phyloP scores from a whole-genome alignment of 2,113 vertebrate species.

The Blennius ocellaris region DNA sequence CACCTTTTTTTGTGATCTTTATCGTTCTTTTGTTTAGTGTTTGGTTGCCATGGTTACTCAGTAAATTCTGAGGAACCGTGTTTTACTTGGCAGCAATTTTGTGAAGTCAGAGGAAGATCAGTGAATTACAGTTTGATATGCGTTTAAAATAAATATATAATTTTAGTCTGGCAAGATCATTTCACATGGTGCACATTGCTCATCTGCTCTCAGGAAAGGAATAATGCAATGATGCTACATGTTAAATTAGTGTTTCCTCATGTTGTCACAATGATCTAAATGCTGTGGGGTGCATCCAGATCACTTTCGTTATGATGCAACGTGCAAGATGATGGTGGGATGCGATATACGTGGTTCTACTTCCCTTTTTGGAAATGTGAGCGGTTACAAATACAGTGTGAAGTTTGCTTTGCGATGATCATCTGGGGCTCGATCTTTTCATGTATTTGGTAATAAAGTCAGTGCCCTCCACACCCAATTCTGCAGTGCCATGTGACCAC shows the following conservation, averaged over 20 bases:
- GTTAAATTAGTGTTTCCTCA: conserved; percentile 1
- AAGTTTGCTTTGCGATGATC: conserved; percentile 37
- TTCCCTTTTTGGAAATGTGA: conserved; percentile 8
- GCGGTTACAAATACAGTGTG: background rate
- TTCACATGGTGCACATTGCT: background rate
- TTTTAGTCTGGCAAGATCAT: background rate
- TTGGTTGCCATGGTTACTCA: conserved; percentile 63
- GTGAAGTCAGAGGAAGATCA: conserved; percentile 34
- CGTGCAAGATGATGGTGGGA: conserved; percentile 14
- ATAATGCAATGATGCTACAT: background rate
- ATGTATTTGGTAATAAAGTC: conserved; percentile 62
- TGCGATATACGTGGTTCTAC: background rate
- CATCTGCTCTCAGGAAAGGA: background rate
- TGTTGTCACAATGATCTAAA: conserved; percentile 2
- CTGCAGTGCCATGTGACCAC: conserved; percentile 64
- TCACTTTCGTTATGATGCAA: background rate
- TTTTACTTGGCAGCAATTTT: conserved; percentile 39
- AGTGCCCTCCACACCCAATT: conserved; percentile 56
- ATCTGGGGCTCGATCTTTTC: conserved; percentile 36
- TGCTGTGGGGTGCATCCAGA: background rate
- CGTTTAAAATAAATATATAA: background rate
- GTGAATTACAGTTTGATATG: background rate
- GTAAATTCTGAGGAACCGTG: conserved; percentile 38
- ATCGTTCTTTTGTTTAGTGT: conserved; percentile 60
- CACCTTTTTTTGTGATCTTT: conserved; percentile 47